Evolutionary conservation across 2,888 invertebrate genomes (phyloP), one percentile per base, ranked within the genome.

Genomic region (Heteromyza rotundicornis): DNA sequence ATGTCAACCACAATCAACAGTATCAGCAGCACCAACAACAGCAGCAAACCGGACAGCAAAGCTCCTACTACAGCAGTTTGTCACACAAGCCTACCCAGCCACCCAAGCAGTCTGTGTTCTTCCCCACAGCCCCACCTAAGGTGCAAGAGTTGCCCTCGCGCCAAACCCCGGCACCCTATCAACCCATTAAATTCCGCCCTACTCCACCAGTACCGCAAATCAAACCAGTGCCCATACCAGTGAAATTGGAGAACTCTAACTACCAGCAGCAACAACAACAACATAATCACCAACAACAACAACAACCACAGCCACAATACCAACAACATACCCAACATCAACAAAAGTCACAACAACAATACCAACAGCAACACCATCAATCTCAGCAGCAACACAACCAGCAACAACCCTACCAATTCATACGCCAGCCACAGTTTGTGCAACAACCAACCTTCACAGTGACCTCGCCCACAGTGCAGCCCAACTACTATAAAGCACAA

Each of bases 401-500:
- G 52, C 79, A 80, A 68, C 80, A 81, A 60, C 79, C 80, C 44
- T 84, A 79, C 53, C 84, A 84, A 69, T 84, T 80, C 23, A 83
- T 84, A 67, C 77, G 82, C 23, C 86, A 85, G 64, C 82, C 79
- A 0, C 74, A 74, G 40, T 80, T 77, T 55, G 72, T 74, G 55
- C 79, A 80, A 35, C 77, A 78, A 57, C 81, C 80, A 1, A 71
- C 71, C 56, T 80, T 79, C 59, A 67, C 71, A 3, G 68, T 74
- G 24, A 68, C 68, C 2, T 69, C 73, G 1, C 71, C 79, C 7
- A 73, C 72, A 2, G 68, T 75, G 10, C 67, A 67, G 5, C 64
- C 67, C 12, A 71, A 67, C 8, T 71, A 70, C 27, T 54, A 58
- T 3, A 72, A 76, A 50, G 64, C 60, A 5, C 74, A 71, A 27